Base-by-base conservation (phyloP, 1,140 invertebrate genomes). In the Drosophila ercepeae region DNA sequence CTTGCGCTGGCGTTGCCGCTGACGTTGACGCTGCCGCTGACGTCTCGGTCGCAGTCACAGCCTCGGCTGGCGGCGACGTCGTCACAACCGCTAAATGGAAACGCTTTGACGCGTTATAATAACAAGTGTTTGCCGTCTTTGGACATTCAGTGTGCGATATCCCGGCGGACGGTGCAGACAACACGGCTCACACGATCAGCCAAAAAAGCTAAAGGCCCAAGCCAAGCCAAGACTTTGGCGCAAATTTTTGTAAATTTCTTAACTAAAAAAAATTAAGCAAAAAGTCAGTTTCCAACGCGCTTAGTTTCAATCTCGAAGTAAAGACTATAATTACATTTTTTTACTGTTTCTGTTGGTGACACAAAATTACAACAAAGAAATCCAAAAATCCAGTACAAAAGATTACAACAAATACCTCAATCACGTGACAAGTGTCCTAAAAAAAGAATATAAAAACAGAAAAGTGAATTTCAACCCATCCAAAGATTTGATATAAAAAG, bases 91-190 rank as follows among this genome's bases (percentile, higher is more conserved):
- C 55, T 75, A 60, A 79, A 60, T 75, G 65, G 57, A 78, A 75
- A 69, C 81, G 81, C 73, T 89, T 89, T 84, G 67, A 79, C 78
- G 83, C 83, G 71, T 90, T 90, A 90, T 90, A 90, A 89, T 90
- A 90, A 90, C 78, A 90, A 89, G 89, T 86, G 82, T 75, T 75
- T 81, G 78, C 61, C 78, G 89, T 78, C 89, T 89, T 90, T 78
- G 74, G 76, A 69, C 82, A 90, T 83, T 90, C 89, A 90, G 89
- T 90, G 71, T 83, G 75, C 78, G 71, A 84, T 81, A 90, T 84
- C 78, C 86, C 84, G 89, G 86, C 75, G 70, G 65, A 77, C 89
- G 86, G 89, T 90, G 71, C 77, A 88, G 84, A 88, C 83, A 60
- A 64, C 61, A 64, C 61, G 68, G 14, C 69, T 11, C 57, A 72